Conservation (phyloP, 2,888 invertebrate species). For the Elmis aenea region DNA sequence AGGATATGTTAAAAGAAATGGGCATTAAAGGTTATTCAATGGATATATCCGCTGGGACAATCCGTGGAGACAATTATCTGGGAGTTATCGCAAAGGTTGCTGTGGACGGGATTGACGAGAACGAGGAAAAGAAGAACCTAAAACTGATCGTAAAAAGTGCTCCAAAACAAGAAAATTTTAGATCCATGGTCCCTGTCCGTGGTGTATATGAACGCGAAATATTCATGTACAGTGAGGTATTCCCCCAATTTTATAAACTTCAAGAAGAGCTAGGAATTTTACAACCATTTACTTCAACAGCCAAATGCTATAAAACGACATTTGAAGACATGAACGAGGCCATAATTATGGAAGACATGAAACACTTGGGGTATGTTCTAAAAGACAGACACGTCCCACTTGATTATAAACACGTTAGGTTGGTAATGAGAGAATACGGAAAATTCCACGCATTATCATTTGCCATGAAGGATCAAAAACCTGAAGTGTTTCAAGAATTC, state of each 20-base stretch:
- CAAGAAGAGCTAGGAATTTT: constrained; percentile 22
- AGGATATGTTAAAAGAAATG: neutral
- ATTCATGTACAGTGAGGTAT: constrained; percentile 28
- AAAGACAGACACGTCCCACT: constrained; percentile 18
- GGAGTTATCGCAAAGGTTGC: constrained; percentile 27
- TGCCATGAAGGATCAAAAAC: constrained; percentile 26
- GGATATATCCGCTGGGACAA: constrained; percentile 17
- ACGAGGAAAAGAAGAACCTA: constrained; percentile 14
- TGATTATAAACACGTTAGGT: constrained; percentile 27
- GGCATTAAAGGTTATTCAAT: constrained; percentile 1
- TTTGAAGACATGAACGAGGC: constrained; percentile 21
- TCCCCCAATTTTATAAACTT: constrained; percentile 25
- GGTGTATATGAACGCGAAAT: constrained; percentile 29
- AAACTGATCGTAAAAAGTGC: constrained; percentile 33
- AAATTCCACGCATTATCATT: constrained; percentile 32
- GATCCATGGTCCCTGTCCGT: constrained; percentile 24
- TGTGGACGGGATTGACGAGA: constrained; percentile 13
- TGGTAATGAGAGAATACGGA: constrained; percentile 30
- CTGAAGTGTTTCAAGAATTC: constrained; percentile 23
- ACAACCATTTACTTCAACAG: constrained; percentile 16
- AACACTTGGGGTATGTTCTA: constrained; percentile 17
- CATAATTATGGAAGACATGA: constrained; percentile 28
- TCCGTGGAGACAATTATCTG: constrained; percentile 33
- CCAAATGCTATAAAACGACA: constrained; percentile 16
- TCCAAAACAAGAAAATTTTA: constrained; percentile 20